Evolutionary conservation across 2,888 invertebrate species (phyloP).

Genomic region (Drosophila picticornis): DNA sequence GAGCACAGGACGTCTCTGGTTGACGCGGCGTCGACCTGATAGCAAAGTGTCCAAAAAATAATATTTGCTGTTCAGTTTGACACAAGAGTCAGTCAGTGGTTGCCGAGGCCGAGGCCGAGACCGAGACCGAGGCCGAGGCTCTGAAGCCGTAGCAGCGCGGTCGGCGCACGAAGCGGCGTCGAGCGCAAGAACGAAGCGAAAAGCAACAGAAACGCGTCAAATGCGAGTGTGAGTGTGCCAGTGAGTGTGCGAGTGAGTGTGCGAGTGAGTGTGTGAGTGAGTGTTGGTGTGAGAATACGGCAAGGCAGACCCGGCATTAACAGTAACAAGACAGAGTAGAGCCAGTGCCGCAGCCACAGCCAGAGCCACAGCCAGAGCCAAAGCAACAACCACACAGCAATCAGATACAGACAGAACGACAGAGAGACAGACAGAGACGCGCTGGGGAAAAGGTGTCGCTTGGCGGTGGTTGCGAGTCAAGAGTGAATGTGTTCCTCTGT

Average conservation of each 20-base stretch:
- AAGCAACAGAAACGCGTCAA: conserved; percentile 41
- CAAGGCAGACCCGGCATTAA: conserved; percentile 26
- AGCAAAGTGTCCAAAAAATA: conserved; percentile 85
- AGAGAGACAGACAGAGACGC: conserved; percentile 5
- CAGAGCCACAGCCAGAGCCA: neutral
- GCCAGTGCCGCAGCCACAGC: neutral
- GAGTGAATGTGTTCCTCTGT: conserved; percentile 23
- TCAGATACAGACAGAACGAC: conserved; percentile 57
- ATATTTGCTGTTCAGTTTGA: conserved; percentile 82
- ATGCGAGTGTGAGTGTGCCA: neutral
- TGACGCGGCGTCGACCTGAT: conserved; percentile 82
- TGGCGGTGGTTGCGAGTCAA: conserved; percentile 66
- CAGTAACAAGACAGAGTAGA: conserved; percentile 22
- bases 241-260: neutral
- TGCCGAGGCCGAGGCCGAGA: conserved; percentile 38
- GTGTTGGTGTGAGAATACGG: conserved; percentile 53
- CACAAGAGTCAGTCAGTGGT: conserved; percentile 67
- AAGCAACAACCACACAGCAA: conserved; percentile 36
- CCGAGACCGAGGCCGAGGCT: conserved; percentile 39
- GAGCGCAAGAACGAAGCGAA: conserved; percentile 60
- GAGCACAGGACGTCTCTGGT: conserved; percentile 80
- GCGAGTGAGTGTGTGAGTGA: neutral
- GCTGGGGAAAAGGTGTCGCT: conserved; percentile 61
- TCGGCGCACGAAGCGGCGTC: conserved; percentile 42
- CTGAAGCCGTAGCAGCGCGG: conserved; percentile 30